Percentiles rank a stretch among this genome's conserved stretches.
Conservation (phyloP, 1,140 invertebrate genomes). For the Polyergus mexicanus region DNA sequence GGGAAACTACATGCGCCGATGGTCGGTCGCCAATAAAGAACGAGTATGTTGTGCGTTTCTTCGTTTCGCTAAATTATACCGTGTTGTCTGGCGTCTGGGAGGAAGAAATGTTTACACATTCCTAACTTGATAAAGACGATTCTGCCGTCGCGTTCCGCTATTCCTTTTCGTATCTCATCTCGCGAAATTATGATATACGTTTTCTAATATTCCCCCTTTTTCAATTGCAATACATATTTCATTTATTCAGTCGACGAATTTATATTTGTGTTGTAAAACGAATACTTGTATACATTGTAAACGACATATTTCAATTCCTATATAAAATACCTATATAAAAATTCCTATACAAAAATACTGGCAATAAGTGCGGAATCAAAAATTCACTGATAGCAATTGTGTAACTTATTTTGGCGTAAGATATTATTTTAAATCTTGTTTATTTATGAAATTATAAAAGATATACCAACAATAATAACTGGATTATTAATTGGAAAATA, state of each 20-base stretch:
- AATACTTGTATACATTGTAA: slow-evolving; percentile 28
- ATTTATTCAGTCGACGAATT: background rate
- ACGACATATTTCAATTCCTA: background rate
- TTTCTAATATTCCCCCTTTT: background rate
- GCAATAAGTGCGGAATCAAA: background rate
- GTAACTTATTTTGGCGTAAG: background rate
- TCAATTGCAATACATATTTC: background rate
- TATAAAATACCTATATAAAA: background rate
- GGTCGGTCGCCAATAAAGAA: slow-evolving; percentile 17
- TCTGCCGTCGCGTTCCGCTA: background rate
- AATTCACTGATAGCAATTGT: background rate
- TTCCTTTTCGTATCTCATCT: background rate
- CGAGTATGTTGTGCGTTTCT: slow-evolving; percentile 14
- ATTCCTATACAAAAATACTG: background rate
- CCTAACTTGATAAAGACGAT: background rate
- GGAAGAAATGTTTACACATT: background rate
- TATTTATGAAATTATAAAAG: slow-evolving; percentile 16
- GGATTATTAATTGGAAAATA: background rate
- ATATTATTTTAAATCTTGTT: background rate
- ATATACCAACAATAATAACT: background rate
- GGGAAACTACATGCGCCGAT: slow-evolving; percentile 2
- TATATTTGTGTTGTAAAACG: background rate
- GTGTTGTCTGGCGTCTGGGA: background rate
- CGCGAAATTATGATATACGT: background rate
- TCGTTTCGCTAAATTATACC: slow-evolving; percentile 32